phyloP scores from a whole-genome alignment of 1,140 invertebrate genomes.

The Acromyrmex heyeri region DNA sequence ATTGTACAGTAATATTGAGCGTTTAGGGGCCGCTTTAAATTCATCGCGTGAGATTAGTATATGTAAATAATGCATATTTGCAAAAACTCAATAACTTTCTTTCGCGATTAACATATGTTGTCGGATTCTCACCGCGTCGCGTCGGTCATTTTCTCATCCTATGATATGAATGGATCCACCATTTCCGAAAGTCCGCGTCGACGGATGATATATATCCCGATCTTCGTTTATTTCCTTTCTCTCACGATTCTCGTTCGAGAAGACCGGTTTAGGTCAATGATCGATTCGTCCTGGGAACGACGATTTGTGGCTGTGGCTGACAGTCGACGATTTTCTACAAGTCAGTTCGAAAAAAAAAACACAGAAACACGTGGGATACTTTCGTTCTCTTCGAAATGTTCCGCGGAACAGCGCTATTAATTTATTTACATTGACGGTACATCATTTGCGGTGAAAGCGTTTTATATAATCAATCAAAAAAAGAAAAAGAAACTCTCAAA shows the following conservation, averaged over 20 bases:
- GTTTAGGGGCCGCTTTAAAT: no score
- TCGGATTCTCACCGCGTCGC: background rate
- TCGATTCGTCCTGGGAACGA: conserved; percentile 44
- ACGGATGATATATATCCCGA: conserved; percentile 1
- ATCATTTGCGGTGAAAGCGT: conserved; percentile 18
- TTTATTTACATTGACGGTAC: background rate
- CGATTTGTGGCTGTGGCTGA: conserved; percentile 23
- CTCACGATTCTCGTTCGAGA: conserved; percentile 15
- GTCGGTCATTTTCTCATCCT: conserved; percentile 31
- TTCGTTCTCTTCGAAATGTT: conserved; percentile 23
- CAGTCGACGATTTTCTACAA: background rate
- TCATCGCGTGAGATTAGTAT: background rate
- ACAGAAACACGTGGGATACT: background rate
- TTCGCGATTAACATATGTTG: conserved; percentile 35
- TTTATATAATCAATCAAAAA: conserved; percentile 2
- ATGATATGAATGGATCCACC: conserved; percentile 5
- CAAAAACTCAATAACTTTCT: conserved; percentile 29
- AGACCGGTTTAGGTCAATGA: conserved; percentile 46
- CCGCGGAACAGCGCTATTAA: background rate
- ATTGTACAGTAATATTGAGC: no score
- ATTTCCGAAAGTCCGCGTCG: background rate
- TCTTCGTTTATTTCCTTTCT: conserved; percentile 56
- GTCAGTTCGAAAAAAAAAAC: background rate
- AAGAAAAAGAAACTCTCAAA: background rate
- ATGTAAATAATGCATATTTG: background rate